A percentile compares a stretch with the other conserved stretches of the same genome.
Evolutionary conservation across 2,888 invertebrate genomes (phyloP).

Genomic region (Operophtera brumata): DNA sequence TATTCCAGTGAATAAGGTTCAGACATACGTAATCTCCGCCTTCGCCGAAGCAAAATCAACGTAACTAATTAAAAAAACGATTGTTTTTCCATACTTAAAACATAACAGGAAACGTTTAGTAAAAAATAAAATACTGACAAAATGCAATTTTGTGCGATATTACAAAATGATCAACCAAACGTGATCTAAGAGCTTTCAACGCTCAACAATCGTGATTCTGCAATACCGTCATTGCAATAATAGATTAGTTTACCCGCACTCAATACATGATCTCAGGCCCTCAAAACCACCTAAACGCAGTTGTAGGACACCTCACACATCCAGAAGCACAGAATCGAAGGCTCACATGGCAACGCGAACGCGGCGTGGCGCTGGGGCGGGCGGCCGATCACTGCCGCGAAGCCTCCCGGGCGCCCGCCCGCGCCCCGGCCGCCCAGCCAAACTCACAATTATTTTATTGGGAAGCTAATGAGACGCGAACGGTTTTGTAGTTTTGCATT

Average conservation of each 20-base stretch:
- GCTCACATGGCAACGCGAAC: slow-evolving; percentile 36
- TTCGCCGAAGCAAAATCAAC: neutral
- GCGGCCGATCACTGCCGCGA: slow-evolving; percentile 70
- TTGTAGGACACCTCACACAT: slow-evolving; percentile 4
- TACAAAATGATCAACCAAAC: neutral
- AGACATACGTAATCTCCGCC: neutral
- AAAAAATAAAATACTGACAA: neutral
- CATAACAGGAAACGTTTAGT: neutral
- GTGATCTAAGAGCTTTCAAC: neutral
- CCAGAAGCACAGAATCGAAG: slow-evolving; percentile 28
- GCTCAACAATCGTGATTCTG: neutral
- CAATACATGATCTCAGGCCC: neutral
- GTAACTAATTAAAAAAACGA: neutral
- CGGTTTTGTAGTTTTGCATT: slow-evolving; percentile 25
- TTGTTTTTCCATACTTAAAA: neutral
- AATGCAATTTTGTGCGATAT: neutral
- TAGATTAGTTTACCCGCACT: neutral
- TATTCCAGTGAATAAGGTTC: neutral
- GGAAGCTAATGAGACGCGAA: slow-evolving; percentile 74
- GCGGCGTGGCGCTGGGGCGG: slow-evolving; percentile 68
- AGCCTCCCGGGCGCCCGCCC: slow-evolving; percentile 38
- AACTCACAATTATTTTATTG: slow-evolving; percentile 80
- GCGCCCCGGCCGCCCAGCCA: slow-evolving; percentile 46
- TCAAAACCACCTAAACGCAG: neutral
- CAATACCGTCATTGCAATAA: neutral